Base-by-base conservation (phyloP, 1,140 invertebrate species). In the Drosophila lini region DNA sequence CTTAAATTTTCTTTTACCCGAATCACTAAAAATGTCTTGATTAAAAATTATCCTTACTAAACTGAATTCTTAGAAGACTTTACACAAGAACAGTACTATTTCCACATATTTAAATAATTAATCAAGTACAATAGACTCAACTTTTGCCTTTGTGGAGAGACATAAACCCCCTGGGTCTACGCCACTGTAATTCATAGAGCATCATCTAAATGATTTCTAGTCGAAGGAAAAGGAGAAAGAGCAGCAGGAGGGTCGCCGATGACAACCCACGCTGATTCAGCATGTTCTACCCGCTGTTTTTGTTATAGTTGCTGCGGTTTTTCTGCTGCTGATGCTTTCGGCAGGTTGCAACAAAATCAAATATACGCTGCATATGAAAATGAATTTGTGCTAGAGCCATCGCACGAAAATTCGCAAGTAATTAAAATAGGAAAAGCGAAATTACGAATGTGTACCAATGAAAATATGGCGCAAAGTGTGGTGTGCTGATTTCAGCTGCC, bases 391-490 rank as follows among this genome's bases (percentile, higher is more conserved):
- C 58, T 40, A 53, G 28, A 34, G 53, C 60, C 44, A 61, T 40
- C 65, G 31, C 76, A 73, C 63, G 40, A 83, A 82, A 78, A 80
- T 83, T 77, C 76, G 80, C 82, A 79, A 86, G 83, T 86, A 88
- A 86, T 86, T 86, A 86, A 86, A 86, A 79, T 77, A 88, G 85
- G 81, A 81, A 81, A 86, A 67, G 61, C 61, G 38, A 80, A 73
- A 76, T 76, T 74, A 31, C 53, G 60, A 60, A 67, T 76, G 16
- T 53, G 50, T 53, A 38, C 19, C 50, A 67, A 57, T 76, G 47
- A 61, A 59, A 67, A 68, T 53, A 53, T 80, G 62, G 65, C 74
- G 74, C 74, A 76, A 68, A 76, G 57, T 69, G 58, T 52, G 71
- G 34, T 78, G 68, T 74, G 60, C 62, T 60, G 60, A 79, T 79